Evolutionary conservation across 2,797 vertebrate species (phyloP).

Genomic region (Mionectes olivaceus): DNA sequence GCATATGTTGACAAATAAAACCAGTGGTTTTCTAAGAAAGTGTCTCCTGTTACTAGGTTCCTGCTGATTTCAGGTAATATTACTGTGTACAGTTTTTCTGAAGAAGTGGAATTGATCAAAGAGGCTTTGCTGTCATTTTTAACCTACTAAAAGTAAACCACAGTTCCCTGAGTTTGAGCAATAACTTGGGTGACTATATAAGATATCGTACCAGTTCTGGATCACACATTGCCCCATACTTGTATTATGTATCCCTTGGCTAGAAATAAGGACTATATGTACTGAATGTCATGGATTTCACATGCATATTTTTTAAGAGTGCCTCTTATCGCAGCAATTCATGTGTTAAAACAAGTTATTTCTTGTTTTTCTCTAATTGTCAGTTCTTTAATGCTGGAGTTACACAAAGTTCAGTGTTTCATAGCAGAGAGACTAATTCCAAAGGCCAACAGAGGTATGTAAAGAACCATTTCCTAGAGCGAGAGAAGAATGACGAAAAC

Average conservation of each 20-base stretch:
- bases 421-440: background rate
- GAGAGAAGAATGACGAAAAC: background rate
- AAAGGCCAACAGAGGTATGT: background rate
- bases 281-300: background rate
- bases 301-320: background rate
- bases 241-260: background rate
- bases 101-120: background rate
- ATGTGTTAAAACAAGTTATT: background rate
- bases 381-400: background rate
- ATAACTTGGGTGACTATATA: background rate
- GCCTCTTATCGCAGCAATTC: background rate
- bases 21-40: background rate
- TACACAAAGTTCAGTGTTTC: background rate
- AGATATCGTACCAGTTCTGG: background rate
- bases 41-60: background rate
- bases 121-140: background rate
- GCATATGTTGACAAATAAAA: background rate
- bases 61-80: background rate
- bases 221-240: background rate
- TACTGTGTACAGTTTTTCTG: background rate
- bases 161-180: background rate
- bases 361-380: background rate
- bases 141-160: background rate
- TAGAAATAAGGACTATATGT: background rate
- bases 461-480: background rate